phyloP scores from a whole-genome alignment of 2,113 vertebrate species.

The Egretta garzetta region DNA sequence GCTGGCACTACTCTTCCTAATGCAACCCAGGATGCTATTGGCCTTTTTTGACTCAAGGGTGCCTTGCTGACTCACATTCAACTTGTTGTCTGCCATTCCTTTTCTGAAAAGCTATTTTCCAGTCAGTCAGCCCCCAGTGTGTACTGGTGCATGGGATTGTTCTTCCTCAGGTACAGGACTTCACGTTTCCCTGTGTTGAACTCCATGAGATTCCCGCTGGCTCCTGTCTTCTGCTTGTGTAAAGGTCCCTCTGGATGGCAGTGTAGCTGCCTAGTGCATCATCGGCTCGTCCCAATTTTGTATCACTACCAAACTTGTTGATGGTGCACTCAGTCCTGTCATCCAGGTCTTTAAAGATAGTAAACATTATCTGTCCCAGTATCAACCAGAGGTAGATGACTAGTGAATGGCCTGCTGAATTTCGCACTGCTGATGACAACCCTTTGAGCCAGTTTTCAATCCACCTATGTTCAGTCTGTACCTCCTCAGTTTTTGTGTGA shows the following conservation, averaged over 20 bases:
- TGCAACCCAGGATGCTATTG: neutral
- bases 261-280: neutral
- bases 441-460: neutral
- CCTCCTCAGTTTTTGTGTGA: neutral
- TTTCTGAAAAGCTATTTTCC: neutral
- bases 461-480: neutral
- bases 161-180: neutral
- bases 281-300: neutral
- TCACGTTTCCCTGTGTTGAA: neutral
- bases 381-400: neutral
- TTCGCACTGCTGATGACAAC: neutral
- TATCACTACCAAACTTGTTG: neutral
- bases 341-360: neutral
- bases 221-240: neutral
- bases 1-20: neutral
- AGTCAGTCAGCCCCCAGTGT: neutral
- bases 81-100: neutral
- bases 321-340: neutral
- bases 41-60: neutral
- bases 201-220: neutral
- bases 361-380: neutral
- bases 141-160: neutral
- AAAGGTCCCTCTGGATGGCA: neutral
- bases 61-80: neutral
- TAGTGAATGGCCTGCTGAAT: neutral